Conservation (phyloP, 2,888 invertebrate species). For the Ectropis crepuscularia region DNA sequence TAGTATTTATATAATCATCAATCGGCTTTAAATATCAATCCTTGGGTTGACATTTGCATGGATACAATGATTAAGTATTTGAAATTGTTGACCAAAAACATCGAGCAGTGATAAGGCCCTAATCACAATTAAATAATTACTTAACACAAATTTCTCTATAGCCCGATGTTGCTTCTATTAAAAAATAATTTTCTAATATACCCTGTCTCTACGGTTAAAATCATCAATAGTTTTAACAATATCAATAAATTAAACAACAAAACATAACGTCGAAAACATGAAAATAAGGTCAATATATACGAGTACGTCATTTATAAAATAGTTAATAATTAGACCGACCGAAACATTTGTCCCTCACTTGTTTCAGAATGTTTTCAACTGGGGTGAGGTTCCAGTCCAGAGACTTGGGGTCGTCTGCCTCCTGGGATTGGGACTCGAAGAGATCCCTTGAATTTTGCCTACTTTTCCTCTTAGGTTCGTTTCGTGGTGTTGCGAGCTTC, state of each 20-base stretch:
- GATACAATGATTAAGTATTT: too few relatives aligned
- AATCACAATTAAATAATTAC: constrained; percentile 1
- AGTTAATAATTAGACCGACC: constrained; percentile 65
- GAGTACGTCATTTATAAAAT: constrained; percentile 23
- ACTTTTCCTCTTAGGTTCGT: constrained; percentile 43
- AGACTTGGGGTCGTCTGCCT: constrained; percentile 57
- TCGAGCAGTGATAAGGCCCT: constrained; percentile 10
- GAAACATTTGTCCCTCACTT: constrained; percentile 70
- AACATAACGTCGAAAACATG: constrained; percentile 50
- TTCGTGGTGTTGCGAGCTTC: constrained; percentile 44
- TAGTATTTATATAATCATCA: too few relatives aligned
- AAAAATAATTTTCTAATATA: constrained; percentile 56
- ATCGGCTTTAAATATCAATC: too few relatives aligned
- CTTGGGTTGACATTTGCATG: too few relatives aligned
- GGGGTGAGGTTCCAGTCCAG: constrained; percentile 70
- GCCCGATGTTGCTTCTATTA: constrained; percentile 31
- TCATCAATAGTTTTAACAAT: constrained; percentile 49
- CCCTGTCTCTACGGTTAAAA: constrained; percentile 68
- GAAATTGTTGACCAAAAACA: too few relatives aligned
- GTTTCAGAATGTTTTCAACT: constrained; percentile 67
- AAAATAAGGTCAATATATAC: constrained; percentile 41
- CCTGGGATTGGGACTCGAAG: constrained; percentile 74
- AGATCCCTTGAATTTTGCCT: constrained; percentile 70
- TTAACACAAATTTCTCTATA: constrained; percentile 17
- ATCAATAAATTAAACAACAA: constrained; percentile 50